phyloP scores from a whole-genome alignment of 2,888 invertebrate genomes.

The Venustoraphidia nigricollis region DNA sequence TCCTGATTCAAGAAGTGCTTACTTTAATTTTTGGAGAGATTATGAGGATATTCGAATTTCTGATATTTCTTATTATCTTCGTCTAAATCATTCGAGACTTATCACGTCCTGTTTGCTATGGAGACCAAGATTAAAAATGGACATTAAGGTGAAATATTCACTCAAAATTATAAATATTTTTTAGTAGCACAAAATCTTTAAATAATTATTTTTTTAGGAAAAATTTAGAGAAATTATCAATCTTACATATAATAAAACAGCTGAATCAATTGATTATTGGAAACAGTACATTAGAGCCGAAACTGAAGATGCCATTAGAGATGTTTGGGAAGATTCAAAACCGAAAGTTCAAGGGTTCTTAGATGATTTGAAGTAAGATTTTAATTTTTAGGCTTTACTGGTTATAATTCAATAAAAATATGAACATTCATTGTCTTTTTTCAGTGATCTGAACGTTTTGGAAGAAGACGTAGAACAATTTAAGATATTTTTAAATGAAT shows the following conservation, averaged over 20 bases:
- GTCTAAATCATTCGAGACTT: conserved; percentile 69
- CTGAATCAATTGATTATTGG: conserved; percentile 44
- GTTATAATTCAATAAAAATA: no score
- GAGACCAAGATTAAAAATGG: conserved; percentile 57
- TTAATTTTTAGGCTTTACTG: not conserved
- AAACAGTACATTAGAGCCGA: conserved; percentile 53
- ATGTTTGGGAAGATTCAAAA: conserved; percentile 62
- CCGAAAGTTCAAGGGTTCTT: conserved; percentile 52
- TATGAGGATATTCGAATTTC: conserved; percentile 65
- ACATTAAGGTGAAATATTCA: conserved; percentile 32
- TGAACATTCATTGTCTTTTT: conserved; percentile 2
- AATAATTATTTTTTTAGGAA: conserved; percentile 20
- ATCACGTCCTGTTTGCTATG: conserved; percentile 66
- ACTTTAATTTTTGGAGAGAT: conserved; percentile 65
- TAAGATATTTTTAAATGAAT: conserved; percentile 53
- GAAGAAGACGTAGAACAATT: conserved; percentile 58
- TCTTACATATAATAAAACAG: conserved; percentile 32
- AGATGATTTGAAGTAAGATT: conserved; percentile 45
- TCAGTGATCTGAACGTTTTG: conserved; percentile 48
- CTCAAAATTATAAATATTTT: not conserved
- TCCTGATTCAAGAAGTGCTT: conserved; percentile 59
- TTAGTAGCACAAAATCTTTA: not conserved
- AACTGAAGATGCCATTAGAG: conserved; percentile 45
- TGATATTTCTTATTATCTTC: conserved; percentile 62
- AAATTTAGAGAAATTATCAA: conserved; percentile 27